These are phyloP conservation scores for Gisinianus flammeolus DNA, from an alignment of 2,888 invertebrate genomes.

Conservation along the genomic window DNA sequence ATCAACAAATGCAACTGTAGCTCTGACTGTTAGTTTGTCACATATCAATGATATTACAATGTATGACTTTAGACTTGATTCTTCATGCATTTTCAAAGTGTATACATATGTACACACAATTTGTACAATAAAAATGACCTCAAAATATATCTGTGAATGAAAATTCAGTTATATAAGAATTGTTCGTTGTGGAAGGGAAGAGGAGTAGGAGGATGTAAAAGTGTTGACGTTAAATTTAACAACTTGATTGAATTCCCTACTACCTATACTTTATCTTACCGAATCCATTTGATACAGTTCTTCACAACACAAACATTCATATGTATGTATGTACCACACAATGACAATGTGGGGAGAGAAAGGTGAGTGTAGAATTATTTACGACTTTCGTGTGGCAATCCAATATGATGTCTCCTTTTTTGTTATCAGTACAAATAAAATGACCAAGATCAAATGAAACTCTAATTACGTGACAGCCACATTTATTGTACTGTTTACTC, in stretches of 20 bases:
- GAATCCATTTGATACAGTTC: slow-evolving; percentile 32
- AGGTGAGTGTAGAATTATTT: slow-evolving; percentile 2
- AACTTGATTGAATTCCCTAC: slow-evolving; percentile 34
- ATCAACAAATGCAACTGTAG: slow-evolving; percentile 1
- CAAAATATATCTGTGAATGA: too few relatives aligned
- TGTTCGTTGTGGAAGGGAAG: neutral
- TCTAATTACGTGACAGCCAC: neutral
- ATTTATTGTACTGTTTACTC: too few relatives aligned
- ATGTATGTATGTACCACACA: too few relatives aligned
- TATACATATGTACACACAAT: too few relatives aligned
- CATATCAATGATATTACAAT: neutral
- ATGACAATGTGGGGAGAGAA: neutral
- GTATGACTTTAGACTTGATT: neutral
- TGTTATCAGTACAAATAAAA: neutral
- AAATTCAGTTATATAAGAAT: neutral
- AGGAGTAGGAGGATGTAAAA: neutral
- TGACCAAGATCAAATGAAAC: neutral
- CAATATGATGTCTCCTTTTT: neutral
- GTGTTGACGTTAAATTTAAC: slow-evolving; percentile 23
- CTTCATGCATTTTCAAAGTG: neutral
- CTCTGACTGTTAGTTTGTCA: neutral
- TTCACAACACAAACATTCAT: too few relatives aligned
- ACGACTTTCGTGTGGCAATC: neutral
- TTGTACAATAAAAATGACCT: too few relatives aligned
- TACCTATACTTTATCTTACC: slow-evolving; percentile 35